Percentiles rank a stretch among this genome's conserved stretches.
Conservation (phyloP, 2,888 invertebrate genomes). For the Dryobotodes eremita region DNA sequence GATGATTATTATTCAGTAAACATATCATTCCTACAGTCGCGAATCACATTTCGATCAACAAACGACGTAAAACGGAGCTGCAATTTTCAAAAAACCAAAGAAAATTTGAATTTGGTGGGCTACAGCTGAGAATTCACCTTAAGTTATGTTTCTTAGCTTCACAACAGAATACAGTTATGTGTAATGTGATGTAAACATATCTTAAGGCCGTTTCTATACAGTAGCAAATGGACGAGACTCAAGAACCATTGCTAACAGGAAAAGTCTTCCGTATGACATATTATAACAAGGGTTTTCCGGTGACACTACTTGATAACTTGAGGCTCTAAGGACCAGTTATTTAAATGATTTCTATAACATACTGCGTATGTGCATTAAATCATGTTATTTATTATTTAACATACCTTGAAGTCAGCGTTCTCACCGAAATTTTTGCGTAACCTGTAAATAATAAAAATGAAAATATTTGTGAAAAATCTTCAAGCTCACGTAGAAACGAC, state of each 20-base stretch:
- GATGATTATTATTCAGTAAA: too few relatives aligned
- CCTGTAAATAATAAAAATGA: conserved; percentile 20
- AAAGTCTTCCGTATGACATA: conserved; percentile 14
- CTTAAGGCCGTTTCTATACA: background rate
- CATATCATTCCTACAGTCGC: too few relatives aligned
- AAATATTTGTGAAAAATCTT: background rate
- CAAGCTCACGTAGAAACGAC: background rate
- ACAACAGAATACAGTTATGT: background rate
- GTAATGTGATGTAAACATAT: background rate
- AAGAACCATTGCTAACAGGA: conserved; percentile 36
- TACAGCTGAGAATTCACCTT: too few relatives aligned
- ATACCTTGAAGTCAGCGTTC: conserved; percentile 39
- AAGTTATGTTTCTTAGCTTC: background rate
- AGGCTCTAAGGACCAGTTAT: background rate
- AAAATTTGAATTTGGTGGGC: too few relatives aligned
- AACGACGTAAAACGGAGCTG: too few relatives aligned
- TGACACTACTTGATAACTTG: background rate
- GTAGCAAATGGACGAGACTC: background rate
- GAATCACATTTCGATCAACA: too few relatives aligned
- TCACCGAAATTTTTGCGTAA: conserved; percentile 26
- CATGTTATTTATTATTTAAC: background rate
- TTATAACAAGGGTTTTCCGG: conserved; percentile 5
- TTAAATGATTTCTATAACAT: background rate
- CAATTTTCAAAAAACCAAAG: too few relatives aligned
- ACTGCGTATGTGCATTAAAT: background rate